A percentile compares a stretch with the other conserved stretches of the same genome.
Conservation (phyloP, 2,888 invertebrate species). For the Drosophila lutescens region DNA sequence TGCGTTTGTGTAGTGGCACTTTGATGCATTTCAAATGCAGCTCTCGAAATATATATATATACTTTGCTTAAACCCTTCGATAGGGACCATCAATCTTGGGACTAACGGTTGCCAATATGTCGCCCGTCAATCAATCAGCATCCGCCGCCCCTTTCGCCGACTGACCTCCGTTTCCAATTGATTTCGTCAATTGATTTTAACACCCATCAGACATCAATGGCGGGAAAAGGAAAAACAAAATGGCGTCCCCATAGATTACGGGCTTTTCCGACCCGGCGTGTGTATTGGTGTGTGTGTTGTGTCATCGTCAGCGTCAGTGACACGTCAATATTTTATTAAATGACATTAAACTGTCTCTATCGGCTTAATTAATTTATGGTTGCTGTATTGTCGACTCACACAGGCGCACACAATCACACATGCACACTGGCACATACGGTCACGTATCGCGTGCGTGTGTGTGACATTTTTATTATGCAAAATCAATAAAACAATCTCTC, state of each 20-base stretch:
- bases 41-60: neutral
- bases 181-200: slow-evolving; percentile 84
- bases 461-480: slow-evolving; percentile 82
- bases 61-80: slow-evolving; percentile 22
- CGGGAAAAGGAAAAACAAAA: slow-evolving; percentile 67
- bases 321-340: slow-evolving; percentile 84
- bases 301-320: slow-evolving; percentile 79
- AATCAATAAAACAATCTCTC: slow-evolving; percentile 82
- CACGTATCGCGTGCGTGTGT: slow-evolving; percentile 55
- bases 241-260: slow-evolving; percentile 56
- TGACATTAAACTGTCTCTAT: slow-evolving; percentile 84
- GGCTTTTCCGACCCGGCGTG: slow-evolving; percentile 24
- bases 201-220: slow-evolving; percentile 74
- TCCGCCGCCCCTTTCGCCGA: slow-evolving; percentile 41
- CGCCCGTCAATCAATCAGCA: slow-evolving; percentile 81
- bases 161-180: slow-evolving; percentile 82
- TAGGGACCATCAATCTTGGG: slow-evolving; percentile 65
- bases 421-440: slow-evolving; percentile 5
- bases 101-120: slow-evolving; percentile 69
- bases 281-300: slow-evolving; percentile 40
- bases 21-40: slow-evolving; percentile 44
- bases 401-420: slow-evolving; percentile 22
- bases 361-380: slow-evolving; percentile 84
- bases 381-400: slow-evolving; percentile 75
- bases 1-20: slow-evolving; percentile 24